Percentiles rank a stretch among this genome's conserved stretches.
Conservation (phyloP, 2,113 vertebrate species). For the Odontophorus gujanensis region DNA sequence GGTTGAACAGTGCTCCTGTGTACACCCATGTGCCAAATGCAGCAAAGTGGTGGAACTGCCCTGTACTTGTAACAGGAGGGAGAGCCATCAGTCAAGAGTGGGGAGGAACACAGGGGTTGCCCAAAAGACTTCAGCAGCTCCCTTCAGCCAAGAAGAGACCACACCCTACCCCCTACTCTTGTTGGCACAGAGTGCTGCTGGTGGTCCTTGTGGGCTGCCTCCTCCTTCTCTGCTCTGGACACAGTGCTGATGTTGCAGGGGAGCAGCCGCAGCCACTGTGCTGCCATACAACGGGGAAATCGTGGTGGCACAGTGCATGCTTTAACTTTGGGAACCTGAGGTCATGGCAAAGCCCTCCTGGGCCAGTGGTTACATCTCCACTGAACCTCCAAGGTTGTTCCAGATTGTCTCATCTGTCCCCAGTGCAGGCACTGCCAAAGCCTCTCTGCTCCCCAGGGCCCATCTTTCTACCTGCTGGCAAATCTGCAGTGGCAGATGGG, state of each 20-base stretch:
- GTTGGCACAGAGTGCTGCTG: background rate
- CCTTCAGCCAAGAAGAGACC: background rate
- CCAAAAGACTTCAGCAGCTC: background rate
- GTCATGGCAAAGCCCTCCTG: background rate
- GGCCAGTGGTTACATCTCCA: background rate
- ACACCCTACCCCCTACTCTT: no score
- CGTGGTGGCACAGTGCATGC: background rate
- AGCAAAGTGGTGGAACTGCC: background rate
- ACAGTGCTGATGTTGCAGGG: background rate
- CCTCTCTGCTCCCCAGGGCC: background rate
- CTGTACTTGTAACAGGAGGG: background rate
- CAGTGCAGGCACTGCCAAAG: background rate
- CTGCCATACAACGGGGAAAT: background rate
- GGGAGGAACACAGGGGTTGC: background rate
- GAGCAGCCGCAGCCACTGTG: accelerated
- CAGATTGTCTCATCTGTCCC: background rate
- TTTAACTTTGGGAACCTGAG: background rate
- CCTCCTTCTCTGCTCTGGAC: background rate
- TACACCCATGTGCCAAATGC: background rate
- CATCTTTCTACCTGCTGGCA: background rate
- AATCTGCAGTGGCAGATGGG: background rate
- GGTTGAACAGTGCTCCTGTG: background rate
- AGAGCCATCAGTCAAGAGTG: background rate
- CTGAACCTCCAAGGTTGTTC: background rate
- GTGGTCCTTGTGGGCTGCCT: background rate